phyloP scores from a whole-genome alignment of 2,797 vertebrate genomes.

The Ptychadena robeensis region DNA sequence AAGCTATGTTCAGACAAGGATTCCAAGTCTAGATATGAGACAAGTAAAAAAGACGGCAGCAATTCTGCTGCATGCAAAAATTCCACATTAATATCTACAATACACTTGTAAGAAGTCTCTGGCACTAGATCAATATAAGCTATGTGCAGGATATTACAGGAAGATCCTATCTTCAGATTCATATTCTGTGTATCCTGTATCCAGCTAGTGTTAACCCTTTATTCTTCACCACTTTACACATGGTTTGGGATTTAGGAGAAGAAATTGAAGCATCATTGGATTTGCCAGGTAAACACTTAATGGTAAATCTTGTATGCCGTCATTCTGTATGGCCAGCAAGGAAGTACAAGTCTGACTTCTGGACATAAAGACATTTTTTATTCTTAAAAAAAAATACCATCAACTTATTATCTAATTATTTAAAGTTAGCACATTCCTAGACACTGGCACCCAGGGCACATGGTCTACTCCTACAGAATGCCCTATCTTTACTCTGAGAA shows the following conservation, averaged over 20 bases:
- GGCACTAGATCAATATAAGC: slow-evolving; percentile 53
- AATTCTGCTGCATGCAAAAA: slow-evolving; percentile 43
- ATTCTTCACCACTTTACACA: background rate
- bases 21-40: slow-evolving; percentile 43
- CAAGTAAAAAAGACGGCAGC: slow-evolving; percentile 36
- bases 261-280: background rate
- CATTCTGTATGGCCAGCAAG: no score
- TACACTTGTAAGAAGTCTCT: slow-evolving; percentile 48
- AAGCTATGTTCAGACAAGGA: slow-evolving; percentile 60
- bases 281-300: background rate
- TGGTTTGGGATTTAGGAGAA: background rate
- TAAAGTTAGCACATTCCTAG: no score
- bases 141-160: slow-evolving; percentile 50
- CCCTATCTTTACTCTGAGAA: no score
- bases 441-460: no score
- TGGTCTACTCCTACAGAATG: no score
- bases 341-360: no score
- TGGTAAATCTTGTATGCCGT: no score
- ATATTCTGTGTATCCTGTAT: slow-evolving; percentile 43
- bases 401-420: no score
- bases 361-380: no score
- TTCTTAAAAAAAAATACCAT: no score
- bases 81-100: slow-evolving; percentile 45
- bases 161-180: slow-evolving; percentile 48
- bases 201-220: slow-evolving; percentile 24